Percentiles rank a stretch among this genome's conserved stretches.
These are phyloP conservation scores for Lycocerus yunnanus DNA, from an alignment of 2,888 invertebrate genomes.

Conservation along the genomic window DNA sequence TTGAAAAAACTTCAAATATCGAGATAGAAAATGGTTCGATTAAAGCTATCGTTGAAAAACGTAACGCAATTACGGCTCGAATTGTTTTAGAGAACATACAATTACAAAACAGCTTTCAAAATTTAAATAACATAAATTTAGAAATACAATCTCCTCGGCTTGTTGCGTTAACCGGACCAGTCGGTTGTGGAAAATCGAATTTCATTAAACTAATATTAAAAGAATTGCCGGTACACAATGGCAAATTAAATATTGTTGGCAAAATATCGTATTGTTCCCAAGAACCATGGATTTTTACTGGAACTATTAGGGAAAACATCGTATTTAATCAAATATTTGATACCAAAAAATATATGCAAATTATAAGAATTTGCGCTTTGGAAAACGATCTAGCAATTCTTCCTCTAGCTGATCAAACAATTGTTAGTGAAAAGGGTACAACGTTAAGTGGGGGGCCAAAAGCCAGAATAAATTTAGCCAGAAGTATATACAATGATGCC, in stretches of 20 bases:
- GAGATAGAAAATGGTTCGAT: neutral
- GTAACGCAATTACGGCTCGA: neutral
- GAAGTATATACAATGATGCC: slow-evolving; percentile 79
- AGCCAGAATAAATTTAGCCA: slow-evolving; percentile 81
- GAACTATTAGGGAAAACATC: slow-evolving; percentile 73
- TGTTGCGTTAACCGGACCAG: slow-evolving; percentile 64
- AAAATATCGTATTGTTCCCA: slow-evolving; percentile 60
- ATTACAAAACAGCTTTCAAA: neutral
- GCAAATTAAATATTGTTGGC: slow-evolving; percentile 68
- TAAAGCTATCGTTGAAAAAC: neutral
- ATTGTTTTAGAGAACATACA: neutral
- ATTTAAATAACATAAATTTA: neutral
- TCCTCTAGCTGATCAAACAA: slow-evolving; percentile 71
- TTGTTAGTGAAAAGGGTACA: slow-evolving; percentile 76
- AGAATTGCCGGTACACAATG: slow-evolving; percentile 70
- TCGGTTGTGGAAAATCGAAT: slow-evolving; percentile 66
- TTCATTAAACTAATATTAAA: slow-evolving; percentile 62
- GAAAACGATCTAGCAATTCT: slow-evolving; percentile 70
- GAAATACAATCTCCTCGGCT: slow-evolving; percentile 38
- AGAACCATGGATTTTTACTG: slow-evolving; percentile 62
- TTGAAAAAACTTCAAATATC: neutral
- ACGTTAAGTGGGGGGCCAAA: slow-evolving; percentile 78
- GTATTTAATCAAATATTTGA: slow-evolving; percentile 68
- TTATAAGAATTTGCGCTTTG: slow-evolving; percentile 66
- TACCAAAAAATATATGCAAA: slow-evolving; percentile 59